Base-by-base conservation (phyloP, 2,888 invertebrate species). In the Lithophane socia region DNA sequence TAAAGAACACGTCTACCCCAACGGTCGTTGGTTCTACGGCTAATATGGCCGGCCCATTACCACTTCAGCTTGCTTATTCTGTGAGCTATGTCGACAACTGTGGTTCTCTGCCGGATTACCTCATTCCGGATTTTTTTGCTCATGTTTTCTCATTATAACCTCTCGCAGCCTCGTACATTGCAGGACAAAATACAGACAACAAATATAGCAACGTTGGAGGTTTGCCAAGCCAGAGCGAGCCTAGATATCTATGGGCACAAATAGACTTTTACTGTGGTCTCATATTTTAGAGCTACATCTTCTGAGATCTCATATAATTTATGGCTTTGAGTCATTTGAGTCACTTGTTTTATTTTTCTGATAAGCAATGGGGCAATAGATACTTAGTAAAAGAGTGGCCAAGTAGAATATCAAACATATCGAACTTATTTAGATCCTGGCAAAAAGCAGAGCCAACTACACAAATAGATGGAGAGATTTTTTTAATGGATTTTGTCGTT, bases 211-310 rank as follows among this genome's bases (percentile, higher is more conserved):
- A 44, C n/a, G 5, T 78, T 79, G 78, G 70, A 71, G 18, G 9
- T 13, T 66, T 9, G 70, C 70, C 78, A 77, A 78, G 58, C 37
- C 37, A 54, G 10, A 54, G 10, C 44, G 1, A 70, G 29, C 52
- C 21, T 76, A 78, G 29, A 29, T 76, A 78, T 65, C 29, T 73
- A 44, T 21, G 1, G 21, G 13, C 66, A 56, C 21, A 77, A 66
- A 56, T 67, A 56, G n/a, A 71, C 18, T 16, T 56, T 42, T 72
- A 61, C 47, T n/a, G 47, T 70, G 52, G 29, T 37, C 65, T 66
- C 70, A 60, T 78, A 60, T 61, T 56, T 78, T 37, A 64, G 18
- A 49, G 24, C 21, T 54, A 44, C 56, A 47, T 75, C 42, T 12
- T 58, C 66, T 44, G 13, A 47, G 63, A 75, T 21, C 67, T 47